Percentiles rank a stretch among this genome's conserved stretches.
Conservation (phyloP, 2,797 vertebrate genomes). For the Odontamblyopus lacepedii region DNA sequence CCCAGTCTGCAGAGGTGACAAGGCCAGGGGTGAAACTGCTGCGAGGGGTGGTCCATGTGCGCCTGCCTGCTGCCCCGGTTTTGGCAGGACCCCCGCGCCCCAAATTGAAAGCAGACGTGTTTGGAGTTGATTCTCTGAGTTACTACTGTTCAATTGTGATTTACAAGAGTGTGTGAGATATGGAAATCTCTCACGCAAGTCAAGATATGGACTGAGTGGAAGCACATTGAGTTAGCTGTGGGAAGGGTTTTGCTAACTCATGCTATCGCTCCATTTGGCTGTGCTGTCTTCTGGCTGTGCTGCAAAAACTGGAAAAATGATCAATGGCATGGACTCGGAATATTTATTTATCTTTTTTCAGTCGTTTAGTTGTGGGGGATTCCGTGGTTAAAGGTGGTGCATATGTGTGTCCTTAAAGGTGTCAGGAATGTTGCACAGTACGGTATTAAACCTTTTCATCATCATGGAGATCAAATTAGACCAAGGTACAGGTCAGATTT, state of each 20-base stretch:
- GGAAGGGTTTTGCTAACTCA: slow-evolving; percentile 64
- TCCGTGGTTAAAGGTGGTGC: too few species aligned
- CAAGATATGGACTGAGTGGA: slow-evolving; percentile 82
- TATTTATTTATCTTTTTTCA: too few species aligned
- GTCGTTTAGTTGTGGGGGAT: too few species aligned
- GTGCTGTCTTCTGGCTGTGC: slow-evolving; percentile 61
- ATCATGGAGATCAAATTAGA: too few species aligned
- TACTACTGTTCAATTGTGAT: slow-evolving; percentile 90
- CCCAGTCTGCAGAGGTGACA: slow-evolving; percentile 71
- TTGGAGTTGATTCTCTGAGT: slow-evolving; percentile 87
- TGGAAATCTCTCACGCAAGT: slow-evolving; percentile 88
- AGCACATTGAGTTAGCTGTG: slow-evolving; percentile 80
- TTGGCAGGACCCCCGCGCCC: slow-evolving; percentile 81
- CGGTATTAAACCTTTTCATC: too few species aligned
- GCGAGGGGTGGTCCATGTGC: slow-evolving; percentile 85
- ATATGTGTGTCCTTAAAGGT: too few species aligned
- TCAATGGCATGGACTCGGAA: background rate
- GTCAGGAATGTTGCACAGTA: too few species aligned
- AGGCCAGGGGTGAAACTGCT: slow-evolving; percentile 78
- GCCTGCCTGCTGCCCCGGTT: slow-evolving; percentile 72
- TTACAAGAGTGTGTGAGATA: slow-evolving; percentile 87
- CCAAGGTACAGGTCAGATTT: too few species aligned
- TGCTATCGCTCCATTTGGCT: slow-evolving; percentile 64
- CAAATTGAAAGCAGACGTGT: slow-evolving; percentile 92
- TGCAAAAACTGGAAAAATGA: slow-evolving; percentile 21